Percentiles rank a stretch among this genome's conserved stretches.
Conservation (phyloP, 1,140 invertebrate genomes). For the Caligus rogercresseyi region DNA sequence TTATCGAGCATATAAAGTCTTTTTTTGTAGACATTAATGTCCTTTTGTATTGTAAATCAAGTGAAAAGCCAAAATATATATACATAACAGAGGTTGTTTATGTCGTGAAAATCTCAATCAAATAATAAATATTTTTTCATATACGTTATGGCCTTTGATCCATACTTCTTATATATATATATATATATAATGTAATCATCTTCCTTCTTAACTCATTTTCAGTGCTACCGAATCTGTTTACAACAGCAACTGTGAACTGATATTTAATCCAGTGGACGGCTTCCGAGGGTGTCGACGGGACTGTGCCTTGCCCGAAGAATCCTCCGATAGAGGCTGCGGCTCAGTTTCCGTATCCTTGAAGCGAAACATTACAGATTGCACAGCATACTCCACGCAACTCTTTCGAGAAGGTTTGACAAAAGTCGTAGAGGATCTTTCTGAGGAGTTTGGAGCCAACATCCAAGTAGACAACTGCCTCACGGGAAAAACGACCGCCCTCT, state of each 20-base stretch:
- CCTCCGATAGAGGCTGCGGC: not conserved
- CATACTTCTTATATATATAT: too few relatives aligned
- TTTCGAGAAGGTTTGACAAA: not conserved
- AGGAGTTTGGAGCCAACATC: not conserved
- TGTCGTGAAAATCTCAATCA: too few relatives aligned
- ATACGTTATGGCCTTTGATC: too few relatives aligned
- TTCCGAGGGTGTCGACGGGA: not conserved
- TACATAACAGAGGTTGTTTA: too few relatives aligned
- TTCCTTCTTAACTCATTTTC: not conserved
- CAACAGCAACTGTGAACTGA: not conserved
- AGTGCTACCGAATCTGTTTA: not conserved
- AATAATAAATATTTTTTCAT: too few relatives aligned
- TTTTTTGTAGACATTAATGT: too few relatives aligned
- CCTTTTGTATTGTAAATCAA: too few relatives aligned
- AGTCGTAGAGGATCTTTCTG: not conserved
- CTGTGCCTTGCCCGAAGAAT: not conserved
- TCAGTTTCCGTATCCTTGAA: not conserved
- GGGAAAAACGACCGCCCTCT: not conserved
- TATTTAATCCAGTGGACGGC: not conserved
- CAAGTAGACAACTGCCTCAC: not conserved
- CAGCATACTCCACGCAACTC: not conserved
- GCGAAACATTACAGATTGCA: not conserved
- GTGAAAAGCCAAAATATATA: too few relatives aligned
- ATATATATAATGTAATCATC: too few relatives aligned
- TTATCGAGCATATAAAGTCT: too few relatives aligned